Base-by-base conservation (phyloP, 2,888 invertebrate genomes). In the Pollenia labialis region DNA sequence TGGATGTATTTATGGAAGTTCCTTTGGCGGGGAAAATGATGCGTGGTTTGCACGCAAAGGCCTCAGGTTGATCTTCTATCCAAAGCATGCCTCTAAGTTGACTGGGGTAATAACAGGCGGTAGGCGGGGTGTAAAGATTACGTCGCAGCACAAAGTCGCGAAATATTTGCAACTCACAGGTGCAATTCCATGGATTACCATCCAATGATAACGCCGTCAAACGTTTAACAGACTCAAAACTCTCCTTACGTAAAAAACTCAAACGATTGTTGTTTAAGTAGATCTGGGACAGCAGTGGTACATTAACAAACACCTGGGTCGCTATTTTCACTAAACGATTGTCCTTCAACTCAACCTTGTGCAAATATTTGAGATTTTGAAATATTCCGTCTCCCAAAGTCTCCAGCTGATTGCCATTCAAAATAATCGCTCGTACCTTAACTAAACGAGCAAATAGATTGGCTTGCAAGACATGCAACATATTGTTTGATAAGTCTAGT, bases 161-260 rank as follows among this genome's bases (percentile, higher is more conserved):
- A 89, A 98, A 97, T 12, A 95, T 94, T 90, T 97, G 96, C 72
- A 98, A 93, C 88, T 96, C 95, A 90, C 98, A 98, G 91, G 98
- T 97, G 92, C 98, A 98, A 84, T 96, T 95, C 98, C 98, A 98
- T 0, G 97, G 97, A 92, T 98, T 98, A 87, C 96, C 95, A 88
- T 95, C 95, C 0, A 98, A 94, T 84, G 96, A 96, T 66, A 98
- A 94, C 90, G 96, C 96, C 16, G 95, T 95, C 66, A 98, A 93
- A 81, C 95, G 95, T 8, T 94, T 94, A 72, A 97, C 93, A 50
- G 94, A 94, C 82, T 95, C 94, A 87, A 97, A 95, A 14, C 96
- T 95, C 84, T 95, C 95, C 50, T 95, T 94, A 89, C 95, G 95
- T 71, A 97, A 93, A 85, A 94, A 94, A 88, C 95, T 96, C 75